Evolutionary conservation across 2,797 vertebrate species (phyloP), one percentile per base, ranked within the genome.

Genomic region (Lemur catta): DNA sequence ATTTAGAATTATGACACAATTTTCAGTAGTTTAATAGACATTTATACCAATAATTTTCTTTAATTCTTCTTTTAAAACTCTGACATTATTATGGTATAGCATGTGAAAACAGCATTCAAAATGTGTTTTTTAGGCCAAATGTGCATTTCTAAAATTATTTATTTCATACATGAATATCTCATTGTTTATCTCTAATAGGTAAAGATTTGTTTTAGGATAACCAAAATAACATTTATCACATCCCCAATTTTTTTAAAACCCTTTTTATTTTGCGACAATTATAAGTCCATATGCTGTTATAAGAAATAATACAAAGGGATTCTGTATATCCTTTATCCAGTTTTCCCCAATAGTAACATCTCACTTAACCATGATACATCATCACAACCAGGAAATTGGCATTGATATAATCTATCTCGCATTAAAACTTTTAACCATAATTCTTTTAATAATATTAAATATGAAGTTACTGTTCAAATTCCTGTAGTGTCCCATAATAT

Each of bases 21-120:
- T 81, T 95, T 96, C 65, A 93, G 52, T 88, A 88, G 18, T 93
- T 96, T 91, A 38, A 4, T 84, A 84, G 26, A 65, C 43, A 15
- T 76, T 86, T 88, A 57, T 82, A 52, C 10, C 43, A 79, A 65
- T 82, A 78, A 82, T 72, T 81, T 74, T 67, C 30, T 41, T 57
- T 86, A 88, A 93, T 76, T 87, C 4, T 6, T 78, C 26, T 88
- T 92, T 93, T 67, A 81, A 96, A 80, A 92, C 63, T 80, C 7
- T 79, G 24, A 84, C 43, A 11, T 95, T 81, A 93, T 74, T 84
- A 88, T 88, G 72, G 28, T 55, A 22, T 46, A 67, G 18, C 38
- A 80, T 38, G 33, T 91, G 43, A 94, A 82, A 61, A 72, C 22
- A 89, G 24, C 12, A 93, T 46, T 84, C 50, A 94, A 94, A 55